phyloP scores from a whole-genome alignment of 2,113 vertebrate genomes.

The Dinomys branickii region DNA sequence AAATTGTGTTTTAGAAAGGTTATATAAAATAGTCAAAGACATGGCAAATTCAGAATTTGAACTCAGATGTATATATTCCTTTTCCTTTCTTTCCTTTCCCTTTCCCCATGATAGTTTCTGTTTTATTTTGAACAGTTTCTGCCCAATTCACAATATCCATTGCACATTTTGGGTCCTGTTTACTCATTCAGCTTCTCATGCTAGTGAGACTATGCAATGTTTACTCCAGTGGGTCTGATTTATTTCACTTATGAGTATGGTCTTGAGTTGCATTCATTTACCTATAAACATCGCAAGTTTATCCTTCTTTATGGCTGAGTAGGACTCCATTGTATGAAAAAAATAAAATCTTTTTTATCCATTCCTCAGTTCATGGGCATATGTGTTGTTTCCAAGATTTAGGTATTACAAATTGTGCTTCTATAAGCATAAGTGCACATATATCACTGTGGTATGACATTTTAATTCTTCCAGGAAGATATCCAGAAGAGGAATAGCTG shows the following conservation, averaged over 20 bases:
- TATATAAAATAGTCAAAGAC: background rate
- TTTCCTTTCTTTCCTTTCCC: background rate
- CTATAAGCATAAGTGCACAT: background rate
- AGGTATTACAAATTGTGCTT: background rate
- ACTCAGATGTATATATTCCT: background rate
- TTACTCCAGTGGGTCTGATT: background rate
- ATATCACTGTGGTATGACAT: background rate
- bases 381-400: background rate
- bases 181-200: background rate
- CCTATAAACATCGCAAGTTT: background rate
- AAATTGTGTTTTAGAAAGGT: conserved; percentile 1
- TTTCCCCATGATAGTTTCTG: background rate
- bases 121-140: background rate
- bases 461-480: background rate
- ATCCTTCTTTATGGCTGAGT: background rate
- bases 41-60: conserved; percentile 19
- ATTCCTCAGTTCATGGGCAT: background rate
- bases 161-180: background rate
- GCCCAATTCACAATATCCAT: too few species aligned
- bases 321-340: background rate
- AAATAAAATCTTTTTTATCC: background rate
- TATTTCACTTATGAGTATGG: background rate
- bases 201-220: background rate
- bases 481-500: background rate
- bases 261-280: background rate